Conservation (phyloP, 2,888 invertebrate genomes). For the Hetaerina titia region DNA sequence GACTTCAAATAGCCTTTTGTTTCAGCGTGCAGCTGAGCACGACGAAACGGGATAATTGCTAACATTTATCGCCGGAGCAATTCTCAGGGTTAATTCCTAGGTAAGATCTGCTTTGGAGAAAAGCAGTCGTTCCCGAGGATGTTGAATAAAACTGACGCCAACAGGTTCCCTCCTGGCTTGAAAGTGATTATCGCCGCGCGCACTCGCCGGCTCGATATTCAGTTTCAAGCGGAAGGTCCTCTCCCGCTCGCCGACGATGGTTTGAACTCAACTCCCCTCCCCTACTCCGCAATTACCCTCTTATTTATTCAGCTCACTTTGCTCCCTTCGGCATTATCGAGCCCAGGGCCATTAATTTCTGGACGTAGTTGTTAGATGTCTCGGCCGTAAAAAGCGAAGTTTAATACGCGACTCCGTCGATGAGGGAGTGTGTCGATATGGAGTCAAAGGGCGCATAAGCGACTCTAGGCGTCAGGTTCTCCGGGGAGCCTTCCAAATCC, state of each 20-base stretch:
- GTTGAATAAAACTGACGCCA: not conserved
- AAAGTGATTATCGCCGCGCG: not conserved
- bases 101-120: not conserved
- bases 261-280: too few species aligned
- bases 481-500: not conserved
- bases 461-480: not conserved
- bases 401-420: constrained; percentile 42
- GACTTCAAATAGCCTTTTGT: too few species aligned
- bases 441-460: not conserved
- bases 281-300: not conserved
- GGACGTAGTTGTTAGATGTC: not conserved
- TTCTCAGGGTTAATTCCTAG: not conserved
- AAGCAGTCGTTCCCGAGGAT: not conserved
- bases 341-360: not conserved
- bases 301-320: not conserved
- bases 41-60: not conserved
- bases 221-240: not conserved
- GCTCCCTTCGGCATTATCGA: not conserved
- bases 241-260: not conserved
- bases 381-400: constrained; percentile 28
- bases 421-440: constrained; percentile 24
- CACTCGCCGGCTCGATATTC: not conserved
- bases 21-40: not conserved
- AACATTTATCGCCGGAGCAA: not conserved
- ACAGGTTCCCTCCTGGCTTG: not conserved